Evolutionary conservation across 2,797 vertebrate genomes (phyloP).

Genomic region (Sebastes matsubarae): DNA sequence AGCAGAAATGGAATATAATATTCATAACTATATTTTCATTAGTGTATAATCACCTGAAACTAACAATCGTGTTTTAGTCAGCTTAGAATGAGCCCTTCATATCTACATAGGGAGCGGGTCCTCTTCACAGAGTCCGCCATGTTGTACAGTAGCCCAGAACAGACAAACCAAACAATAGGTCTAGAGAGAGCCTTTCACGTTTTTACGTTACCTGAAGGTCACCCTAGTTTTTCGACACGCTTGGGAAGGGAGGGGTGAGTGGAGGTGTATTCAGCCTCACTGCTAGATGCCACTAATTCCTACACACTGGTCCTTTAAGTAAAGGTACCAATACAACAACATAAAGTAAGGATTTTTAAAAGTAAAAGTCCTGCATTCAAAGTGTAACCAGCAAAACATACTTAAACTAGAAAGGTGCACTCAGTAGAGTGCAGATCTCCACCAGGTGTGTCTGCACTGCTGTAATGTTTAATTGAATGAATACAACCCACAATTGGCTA

Average conservation of each 20-base stretch:
- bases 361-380: neutral
- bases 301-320: neutral
- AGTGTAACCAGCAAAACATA: neutral
- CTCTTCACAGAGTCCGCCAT: too few species aligned
- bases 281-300: too few species aligned
- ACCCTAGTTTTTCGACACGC: too few species aligned
- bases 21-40: neutral
- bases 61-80: neutral
- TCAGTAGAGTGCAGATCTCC: neutral
- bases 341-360: neutral
- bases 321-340: neutral
- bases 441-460: neutral
- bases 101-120: neutral
- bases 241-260: too few species aligned
- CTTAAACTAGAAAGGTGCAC: neutral
- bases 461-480: neutral
- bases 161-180: too few species aligned
- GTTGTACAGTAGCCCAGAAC: too few species aligned
- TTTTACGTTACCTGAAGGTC: too few species aligned
- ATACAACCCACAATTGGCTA: neutral
- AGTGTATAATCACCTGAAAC: neutral
- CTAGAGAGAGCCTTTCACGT: too few species aligned
- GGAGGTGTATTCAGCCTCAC: too few species aligned
- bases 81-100: neutral
- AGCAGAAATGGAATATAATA: neutral